Conservation (phyloP, 2,888 invertebrate species). For the Plebejus anna region DNA sequence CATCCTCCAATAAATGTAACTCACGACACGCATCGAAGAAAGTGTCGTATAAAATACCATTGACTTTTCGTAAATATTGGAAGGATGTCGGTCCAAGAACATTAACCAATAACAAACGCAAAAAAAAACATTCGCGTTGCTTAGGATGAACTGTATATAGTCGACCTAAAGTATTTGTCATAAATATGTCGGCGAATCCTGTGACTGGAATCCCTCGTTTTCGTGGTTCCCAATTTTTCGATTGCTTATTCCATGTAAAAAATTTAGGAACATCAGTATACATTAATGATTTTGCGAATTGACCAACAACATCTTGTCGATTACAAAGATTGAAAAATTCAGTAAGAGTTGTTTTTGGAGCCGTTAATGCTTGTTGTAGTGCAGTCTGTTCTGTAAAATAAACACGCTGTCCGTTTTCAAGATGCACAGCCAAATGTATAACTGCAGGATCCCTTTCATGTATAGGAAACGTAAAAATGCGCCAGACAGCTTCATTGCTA, state of each 20-base stretch:
- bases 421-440: not conserved
- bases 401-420: not conserved
- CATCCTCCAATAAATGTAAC: too few relatives aligned
- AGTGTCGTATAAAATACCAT: too few relatives aligned
- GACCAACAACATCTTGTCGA: not conserved
- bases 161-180: not conserved
- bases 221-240: not conserved
- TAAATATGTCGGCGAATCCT: not conserved
- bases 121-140: not conserved
- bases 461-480: conserved; percentile 27
- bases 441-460: not conserved
- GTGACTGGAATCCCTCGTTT: not conserved
- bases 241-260: not conserved
- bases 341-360: not conserved
- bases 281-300: not conserved
- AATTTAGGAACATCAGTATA: not conserved
- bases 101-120: too few relatives aligned
- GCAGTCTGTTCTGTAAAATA: not conserved
- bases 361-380: not conserved
- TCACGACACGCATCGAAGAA: too few relatives aligned
- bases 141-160: not conserved
- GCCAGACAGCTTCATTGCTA: conserved; percentile 33
- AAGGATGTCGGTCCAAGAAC: too few relatives aligned
- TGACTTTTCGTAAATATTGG: too few relatives aligned
- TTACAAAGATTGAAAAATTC: not conserved